These are phyloP conservation scores for Phoenicopterus ruber DNA, from an alignment of 2,113 vertebrate genomes.

Conservation along the genomic window DNA sequence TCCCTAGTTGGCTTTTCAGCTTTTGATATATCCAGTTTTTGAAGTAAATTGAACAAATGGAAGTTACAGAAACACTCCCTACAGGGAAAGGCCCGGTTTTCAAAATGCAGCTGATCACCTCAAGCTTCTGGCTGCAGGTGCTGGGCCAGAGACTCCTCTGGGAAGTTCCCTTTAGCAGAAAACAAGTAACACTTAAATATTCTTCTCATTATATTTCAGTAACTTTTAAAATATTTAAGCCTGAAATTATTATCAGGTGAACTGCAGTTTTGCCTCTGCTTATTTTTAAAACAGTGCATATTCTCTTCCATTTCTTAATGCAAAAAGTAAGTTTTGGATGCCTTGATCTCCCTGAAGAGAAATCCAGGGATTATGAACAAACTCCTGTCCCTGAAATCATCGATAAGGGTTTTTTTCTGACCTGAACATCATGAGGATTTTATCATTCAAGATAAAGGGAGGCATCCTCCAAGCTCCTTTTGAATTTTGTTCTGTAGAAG, in stretches of 20 bases:
- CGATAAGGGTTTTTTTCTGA: background rate
- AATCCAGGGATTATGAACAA: background rate
- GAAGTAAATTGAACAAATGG: background rate
- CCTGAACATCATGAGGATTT: background rate
- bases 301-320: background rate
- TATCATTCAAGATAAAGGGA: background rate
- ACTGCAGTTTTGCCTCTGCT: background rate
- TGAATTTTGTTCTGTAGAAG: background rate
- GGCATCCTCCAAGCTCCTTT: background rate
- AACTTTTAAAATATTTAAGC: background rate
- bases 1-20: background rate
- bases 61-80: background rate
- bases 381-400: background rate
- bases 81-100: background rate
- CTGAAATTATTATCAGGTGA: background rate
- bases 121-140: background rate
- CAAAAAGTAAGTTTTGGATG: background rate
- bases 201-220: background rate
- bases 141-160: background rate
- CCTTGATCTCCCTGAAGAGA: background rate
- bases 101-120: rapidly evolving
- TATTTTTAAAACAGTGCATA: background rate
- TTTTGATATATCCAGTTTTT: background rate
- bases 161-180: background rate
- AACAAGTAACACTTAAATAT: background rate